Conservation (phyloP, 53 echinoderm and acorn worm genomes). For the Luidia sarsii region DNA sequence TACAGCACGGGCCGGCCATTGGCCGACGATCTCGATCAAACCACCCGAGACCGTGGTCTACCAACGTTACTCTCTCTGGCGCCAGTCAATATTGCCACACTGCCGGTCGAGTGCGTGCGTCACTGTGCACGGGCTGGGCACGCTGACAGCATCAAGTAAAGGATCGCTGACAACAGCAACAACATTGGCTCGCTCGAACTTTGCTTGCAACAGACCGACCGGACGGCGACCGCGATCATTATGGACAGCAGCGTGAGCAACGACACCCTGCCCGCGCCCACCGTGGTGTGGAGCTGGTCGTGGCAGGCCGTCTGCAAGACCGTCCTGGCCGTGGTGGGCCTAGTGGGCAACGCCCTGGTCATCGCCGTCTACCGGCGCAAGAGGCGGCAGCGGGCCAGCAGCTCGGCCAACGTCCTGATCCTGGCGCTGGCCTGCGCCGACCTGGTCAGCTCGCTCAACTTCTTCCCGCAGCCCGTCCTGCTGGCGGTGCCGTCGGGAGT, state of each 20-base stretch:
- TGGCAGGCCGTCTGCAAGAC: constrained; percentile 55
- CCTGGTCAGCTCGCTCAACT: constrained; percentile 47
- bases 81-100: too few relatives aligned
- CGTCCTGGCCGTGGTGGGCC: constrained; percentile 54
- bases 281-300: constrained; percentile 8
- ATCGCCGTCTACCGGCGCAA: constrained; percentile 46
- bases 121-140: too few relatives aligned
- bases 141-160: too few relatives aligned
- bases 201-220: too few relatives aligned
- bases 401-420: constrained; percentile 19
- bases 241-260: background rate
- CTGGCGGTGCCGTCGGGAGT: background rate
- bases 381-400: background rate
- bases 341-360: constrained; percentile 68
- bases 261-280: background rate
- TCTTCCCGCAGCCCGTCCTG: constrained; percentile 33
- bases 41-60: too few relatives aligned
- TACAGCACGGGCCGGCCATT: too few relatives aligned
- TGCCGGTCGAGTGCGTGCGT: too few relatives aligned
- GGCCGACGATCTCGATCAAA: too few relatives aligned
- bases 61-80: too few relatives aligned
- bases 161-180: too few relatives aligned
- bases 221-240: too few relatives aligned
- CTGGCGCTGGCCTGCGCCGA: constrained; percentile 43
- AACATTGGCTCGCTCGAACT: too few relatives aligned